These are phyloP conservation scores for Scaptomyza caliginosa DNA, from an alignment of 2,888 invertebrate species.

Conservation along the genomic window DNA sequence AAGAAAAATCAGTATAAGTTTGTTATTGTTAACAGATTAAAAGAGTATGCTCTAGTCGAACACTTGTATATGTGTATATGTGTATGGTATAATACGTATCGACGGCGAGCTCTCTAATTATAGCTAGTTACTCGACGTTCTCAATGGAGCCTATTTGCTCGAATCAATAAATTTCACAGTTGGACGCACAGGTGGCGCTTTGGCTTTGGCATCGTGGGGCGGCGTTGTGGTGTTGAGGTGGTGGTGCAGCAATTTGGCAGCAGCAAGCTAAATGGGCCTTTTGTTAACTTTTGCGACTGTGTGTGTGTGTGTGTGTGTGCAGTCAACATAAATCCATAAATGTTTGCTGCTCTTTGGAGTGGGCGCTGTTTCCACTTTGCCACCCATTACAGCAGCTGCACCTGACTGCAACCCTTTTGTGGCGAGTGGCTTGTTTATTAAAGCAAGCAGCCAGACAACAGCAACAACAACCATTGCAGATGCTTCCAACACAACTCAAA, in stretches of 20 bases:
- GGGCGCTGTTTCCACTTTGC: not conserved
- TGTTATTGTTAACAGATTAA: no score
- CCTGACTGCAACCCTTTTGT: conserved; percentile 51
- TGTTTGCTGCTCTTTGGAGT: conserved; percentile 42
- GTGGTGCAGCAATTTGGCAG: conserved; percentile 51
- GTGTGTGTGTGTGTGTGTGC: conserved; percentile 3
- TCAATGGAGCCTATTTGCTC: conserved; percentile 58
- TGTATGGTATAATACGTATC: conserved; percentile 3
- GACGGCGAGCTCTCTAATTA: conserved; percentile 52
- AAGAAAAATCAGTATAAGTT: no score
- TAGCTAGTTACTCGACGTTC: conserved; percentile 44
- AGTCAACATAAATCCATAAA: conserved; percentile 62
- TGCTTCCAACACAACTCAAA: conserved; percentile 3
- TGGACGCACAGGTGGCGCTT: conserved; percentile 69
- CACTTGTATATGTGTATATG: not conserved
- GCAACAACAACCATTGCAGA: conserved; percentile 16
- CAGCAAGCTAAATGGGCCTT: conserved; percentile 44
- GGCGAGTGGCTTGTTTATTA: conserved; percentile 38
- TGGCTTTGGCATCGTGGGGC: not conserved
- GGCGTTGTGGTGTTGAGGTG: not conserved
- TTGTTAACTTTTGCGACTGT: conserved; percentile 40
- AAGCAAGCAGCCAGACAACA: conserved; percentile 49
- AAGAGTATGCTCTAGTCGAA: conserved; percentile 17
- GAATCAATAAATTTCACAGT: conserved; percentile 79
- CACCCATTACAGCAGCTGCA: conserved; percentile 28